Percentiles rank a stretch among this genome's conserved stretches.
Conservation (phyloP, 1,140 invertebrate species). For the Oppia nitens region DNA sequence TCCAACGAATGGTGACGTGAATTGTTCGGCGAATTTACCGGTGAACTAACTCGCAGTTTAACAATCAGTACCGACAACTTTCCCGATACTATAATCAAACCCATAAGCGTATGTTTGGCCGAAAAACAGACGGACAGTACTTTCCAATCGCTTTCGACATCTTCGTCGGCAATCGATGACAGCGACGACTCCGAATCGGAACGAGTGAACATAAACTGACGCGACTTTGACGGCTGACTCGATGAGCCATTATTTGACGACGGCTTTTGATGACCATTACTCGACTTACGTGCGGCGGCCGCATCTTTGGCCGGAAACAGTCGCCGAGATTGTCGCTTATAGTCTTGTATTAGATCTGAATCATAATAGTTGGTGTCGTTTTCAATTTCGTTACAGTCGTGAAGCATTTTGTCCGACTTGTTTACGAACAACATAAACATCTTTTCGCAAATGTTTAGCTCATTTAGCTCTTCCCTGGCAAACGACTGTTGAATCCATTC, state of each 20-base stretch:
- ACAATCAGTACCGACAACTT: slow-evolving; percentile 44
- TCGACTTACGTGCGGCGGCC: not conserved
- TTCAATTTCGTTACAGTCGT: slow-evolving; percentile 56
- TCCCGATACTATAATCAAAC: slow-evolving; percentile 44
- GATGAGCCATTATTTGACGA: slow-evolving; percentile 19
- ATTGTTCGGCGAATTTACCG: slow-evolving; percentile 23
- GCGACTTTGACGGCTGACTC: slow-evolving; percentile 39
- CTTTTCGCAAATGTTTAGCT: slow-evolving; percentile 39
- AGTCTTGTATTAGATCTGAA: slow-evolving; percentile 59
- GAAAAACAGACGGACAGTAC: slow-evolving; percentile 41
- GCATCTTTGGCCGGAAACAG: slow-evolving; percentile 12
- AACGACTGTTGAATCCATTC: slow-evolving; percentile 45
- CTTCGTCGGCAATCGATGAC: slow-evolving; percentile 31
- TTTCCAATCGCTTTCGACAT: slow-evolving; percentile 46
- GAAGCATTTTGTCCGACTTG: slow-evolving; percentile 48
- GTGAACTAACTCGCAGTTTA: slow-evolving; percentile 38
- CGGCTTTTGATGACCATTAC: not conserved
- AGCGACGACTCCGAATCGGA: slow-evolving; percentile 35
- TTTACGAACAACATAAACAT: slow-evolving; percentile 59
- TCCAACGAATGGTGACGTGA: slow-evolving; percentile 13
- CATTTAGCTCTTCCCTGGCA: slow-evolving; percentile 30
- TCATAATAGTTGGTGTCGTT: slow-evolving; percentile 44
- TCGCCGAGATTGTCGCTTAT: slow-evolving; percentile 42
- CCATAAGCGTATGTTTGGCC: slow-evolving; percentile 43
- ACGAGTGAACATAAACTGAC: slow-evolving; percentile 41